Percentiles rank a stretch among this genome's conserved stretches.
phyloP scores from a whole-genome alignment of 1,140 invertebrate species.

The Neotoxoptera formosana region DNA sequence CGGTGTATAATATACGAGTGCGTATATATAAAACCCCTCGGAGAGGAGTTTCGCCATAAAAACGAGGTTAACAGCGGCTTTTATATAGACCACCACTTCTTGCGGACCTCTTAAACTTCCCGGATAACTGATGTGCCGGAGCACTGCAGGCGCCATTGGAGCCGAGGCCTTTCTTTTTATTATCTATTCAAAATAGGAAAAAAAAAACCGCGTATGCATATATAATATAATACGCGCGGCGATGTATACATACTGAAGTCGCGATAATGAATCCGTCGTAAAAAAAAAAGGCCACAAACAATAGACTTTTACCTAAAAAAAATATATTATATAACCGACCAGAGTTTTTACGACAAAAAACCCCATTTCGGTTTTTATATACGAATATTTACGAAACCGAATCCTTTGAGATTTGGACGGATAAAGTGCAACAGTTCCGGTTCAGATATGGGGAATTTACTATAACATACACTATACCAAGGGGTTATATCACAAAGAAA shows the following conservation, averaged over 20 bases:
- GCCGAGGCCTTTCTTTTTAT: constrained; percentile 43
- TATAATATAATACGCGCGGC: not conserved
- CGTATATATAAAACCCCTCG: constrained; percentile 53
- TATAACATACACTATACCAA: constrained; percentile 13
- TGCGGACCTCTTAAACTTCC: constrained; percentile 47
- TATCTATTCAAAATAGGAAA: constrained; percentile 56
- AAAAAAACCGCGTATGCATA: constrained; percentile 27
- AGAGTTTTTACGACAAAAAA: constrained; percentile 47
- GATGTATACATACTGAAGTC: not conserved
- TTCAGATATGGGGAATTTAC: constrained; percentile 35
- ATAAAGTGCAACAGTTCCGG: constrained; percentile 50
- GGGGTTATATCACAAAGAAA: constrained; percentile 22
- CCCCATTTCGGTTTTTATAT: constrained; percentile 51
- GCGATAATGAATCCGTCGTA: constrained; percentile 54
- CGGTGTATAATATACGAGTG: constrained; percentile 34
- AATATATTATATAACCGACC: not conserved
- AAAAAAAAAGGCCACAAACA: constrained; percentile 54
- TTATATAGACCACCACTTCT: constrained; percentile 46
- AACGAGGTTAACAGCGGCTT: constrained; percentile 54
- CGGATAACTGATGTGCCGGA: not conserved
- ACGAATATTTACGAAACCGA: constrained; percentile 44
- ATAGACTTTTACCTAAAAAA: constrained; percentile 52
- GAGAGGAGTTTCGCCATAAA: constrained; percentile 52
- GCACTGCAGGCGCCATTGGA: constrained; percentile 33
- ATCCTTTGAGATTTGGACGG: constrained; percentile 49